A percentile compares a stretch with the other conserved stretches of the same genome.
These are phyloP conservation scores for Atta colombica DNA, from an alignment of 1,140 invertebrate species.

Conservation along the genomic window DNA sequence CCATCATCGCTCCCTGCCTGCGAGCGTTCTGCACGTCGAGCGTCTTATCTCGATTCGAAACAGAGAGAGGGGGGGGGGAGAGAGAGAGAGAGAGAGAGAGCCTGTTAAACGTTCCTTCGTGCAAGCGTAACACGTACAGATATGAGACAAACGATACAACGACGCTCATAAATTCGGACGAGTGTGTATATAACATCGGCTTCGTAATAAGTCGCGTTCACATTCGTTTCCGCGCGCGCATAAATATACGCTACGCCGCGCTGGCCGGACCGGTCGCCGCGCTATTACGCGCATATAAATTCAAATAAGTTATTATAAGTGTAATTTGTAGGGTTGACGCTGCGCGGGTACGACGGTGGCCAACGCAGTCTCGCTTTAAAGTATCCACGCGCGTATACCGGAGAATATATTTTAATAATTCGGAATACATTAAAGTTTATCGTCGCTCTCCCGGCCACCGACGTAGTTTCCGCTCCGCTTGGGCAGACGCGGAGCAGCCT, in stretches of 20 bases:
- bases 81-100: not conserved
- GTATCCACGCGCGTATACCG: constrained; percentile 79
- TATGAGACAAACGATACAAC: constrained; percentile 50
- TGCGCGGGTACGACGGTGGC: constrained; percentile 70
- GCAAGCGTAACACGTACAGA: constrained; percentile 39
- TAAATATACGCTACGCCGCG: constrained; percentile 43
- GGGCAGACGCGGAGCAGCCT: constrained; percentile 63
- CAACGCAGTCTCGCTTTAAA: constrained; percentile 83
- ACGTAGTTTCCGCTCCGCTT: constrained; percentile 51
- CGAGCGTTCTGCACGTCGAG: constrained; percentile 56
- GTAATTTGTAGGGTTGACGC: constrained; percentile 83
- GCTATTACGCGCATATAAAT: constrained; percentile 77
- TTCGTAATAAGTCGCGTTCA: constrained; percentile 59
- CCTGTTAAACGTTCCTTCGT: constrained; percentile 52
- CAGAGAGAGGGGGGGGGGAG: not conserved
- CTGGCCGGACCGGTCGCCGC: constrained; percentile 18
- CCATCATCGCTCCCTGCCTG: constrained; percentile 45
- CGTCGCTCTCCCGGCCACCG: constrained; percentile 74
- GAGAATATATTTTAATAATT: constrained; percentile 87
- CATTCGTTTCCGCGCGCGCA: constrained; percentile 59
- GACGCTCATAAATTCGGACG: constrained; percentile 51
- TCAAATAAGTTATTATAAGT: constrained; percentile 85
- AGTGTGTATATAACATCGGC: constrained; percentile 21
- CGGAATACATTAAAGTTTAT: constrained; percentile 87
- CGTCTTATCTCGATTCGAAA: constrained; percentile 58